Evolutionary conservation across 2,888 invertebrate species (phyloP).

Genomic region (Acanthococcus lagerstroemiae): DNA sequence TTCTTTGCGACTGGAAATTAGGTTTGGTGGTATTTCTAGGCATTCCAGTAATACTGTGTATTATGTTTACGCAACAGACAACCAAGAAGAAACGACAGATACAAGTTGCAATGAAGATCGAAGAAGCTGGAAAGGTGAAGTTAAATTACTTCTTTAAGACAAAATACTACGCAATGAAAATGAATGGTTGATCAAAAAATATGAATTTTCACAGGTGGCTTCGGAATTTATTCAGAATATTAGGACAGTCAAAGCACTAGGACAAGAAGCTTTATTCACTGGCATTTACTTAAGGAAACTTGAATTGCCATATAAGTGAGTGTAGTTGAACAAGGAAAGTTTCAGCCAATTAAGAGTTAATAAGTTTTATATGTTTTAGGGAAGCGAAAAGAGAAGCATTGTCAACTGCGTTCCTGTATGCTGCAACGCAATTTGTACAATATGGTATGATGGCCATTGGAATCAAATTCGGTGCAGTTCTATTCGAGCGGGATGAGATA

Average conservation of each 20-base stretch:
- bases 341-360: no score
- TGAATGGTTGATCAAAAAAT: no score
- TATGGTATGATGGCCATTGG: slow-evolving; percentile 47
- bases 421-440: slow-evolving; percentile 44
- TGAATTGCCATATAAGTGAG: slow-evolving; percentile 42
- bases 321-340: no score
- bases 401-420: slow-evolving; percentile 41
- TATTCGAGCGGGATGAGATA: slow-evolving; percentile 44
- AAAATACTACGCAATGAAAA: not conserved
- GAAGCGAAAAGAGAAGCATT: slow-evolving; percentile 42
- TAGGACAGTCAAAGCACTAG: slow-evolving; percentile 42
- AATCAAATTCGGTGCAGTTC: slow-evolving; percentile 45
- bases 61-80: no score
- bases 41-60: slow-evolving; percentile 41
- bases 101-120: slow-evolving; percentile 44
- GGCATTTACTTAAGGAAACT: slow-evolving; percentile 41
- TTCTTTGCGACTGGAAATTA: slow-evolving; percentile 42
- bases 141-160: not conserved
- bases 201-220: no score
- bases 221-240: slow-evolving; percentile 44
- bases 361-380: no score
- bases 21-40: slow-evolving; percentile 41
- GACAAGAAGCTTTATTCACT: slow-evolving; percentile 42
- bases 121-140: slow-evolving; percentile 36
- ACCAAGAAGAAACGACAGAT: slow-evolving; percentile 44